Conservation (phyloP, 2,888 invertebrate species). For the Sminthurinus aureus region DNA sequence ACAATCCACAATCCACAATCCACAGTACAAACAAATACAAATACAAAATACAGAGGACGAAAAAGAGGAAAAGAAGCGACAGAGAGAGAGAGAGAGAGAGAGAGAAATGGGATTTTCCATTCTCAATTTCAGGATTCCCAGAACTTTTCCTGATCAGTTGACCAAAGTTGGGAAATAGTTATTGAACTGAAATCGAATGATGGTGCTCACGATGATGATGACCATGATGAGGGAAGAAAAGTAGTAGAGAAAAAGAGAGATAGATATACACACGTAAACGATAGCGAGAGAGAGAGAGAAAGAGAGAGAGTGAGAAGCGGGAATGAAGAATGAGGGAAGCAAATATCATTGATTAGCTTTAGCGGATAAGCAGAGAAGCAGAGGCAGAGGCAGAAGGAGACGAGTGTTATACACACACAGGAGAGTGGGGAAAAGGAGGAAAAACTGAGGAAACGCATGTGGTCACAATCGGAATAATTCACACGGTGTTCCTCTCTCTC, state of each 20-base stretch:
- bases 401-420: slow-evolving; percentile 6
- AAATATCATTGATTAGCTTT: slow-evolving; percentile 43
- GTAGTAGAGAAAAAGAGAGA: background rate
- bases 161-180: background rate
- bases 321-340: slow-evolving; percentile 30
- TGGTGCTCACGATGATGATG: background rate
- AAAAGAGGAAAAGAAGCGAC: background rate
- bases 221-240: background rate
- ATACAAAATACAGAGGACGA: background rate
- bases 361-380: slow-evolving; percentile 5
- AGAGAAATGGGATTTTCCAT: background rate
- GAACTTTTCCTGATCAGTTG: background rate
- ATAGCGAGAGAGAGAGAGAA: slow-evolving; percentile 9
- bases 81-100: background rate
- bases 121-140: background rate
- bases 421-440: slow-evolving; percentile 5
- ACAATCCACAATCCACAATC: too few species aligned
- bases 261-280: too few species aligned
- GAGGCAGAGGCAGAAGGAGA: slow-evolving; percentile 12
- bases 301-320: background rate
- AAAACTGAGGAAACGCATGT: slow-evolving; percentile 39
- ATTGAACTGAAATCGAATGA: slow-evolving; percentile 9
- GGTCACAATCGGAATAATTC: slow-evolving; percentile 43
- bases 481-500: slow-evolving; percentile 38
- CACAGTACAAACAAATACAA: background rate